phyloP scores from a whole-genome alignment of 1,140 invertebrate species.

The Ridgeia piscesae region DNA sequence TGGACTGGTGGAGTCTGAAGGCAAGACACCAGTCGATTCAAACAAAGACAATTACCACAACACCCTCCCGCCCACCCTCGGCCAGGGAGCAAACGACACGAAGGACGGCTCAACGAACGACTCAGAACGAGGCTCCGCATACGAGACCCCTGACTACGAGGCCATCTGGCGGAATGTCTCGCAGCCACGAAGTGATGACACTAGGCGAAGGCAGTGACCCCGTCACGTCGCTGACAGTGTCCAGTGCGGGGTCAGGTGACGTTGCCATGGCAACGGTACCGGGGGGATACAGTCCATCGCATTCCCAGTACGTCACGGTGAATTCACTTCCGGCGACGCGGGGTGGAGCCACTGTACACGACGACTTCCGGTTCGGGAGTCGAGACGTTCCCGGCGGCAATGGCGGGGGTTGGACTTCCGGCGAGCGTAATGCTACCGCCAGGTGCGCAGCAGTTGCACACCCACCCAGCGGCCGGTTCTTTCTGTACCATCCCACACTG shows the following conservation, averaged over 20 bases:
- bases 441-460: neutral
- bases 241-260: constrained; percentile 29
- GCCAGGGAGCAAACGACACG: neutral
- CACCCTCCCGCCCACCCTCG: constrained; percentile 61
- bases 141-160: constrained; percentile 35
- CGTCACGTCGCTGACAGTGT: constrained; percentile 39
- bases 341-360: constrained; percentile 28
- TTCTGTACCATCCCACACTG: constrained; percentile 29
- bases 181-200: neutral
- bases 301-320: neutral
- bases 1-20: constrained; percentile 86
- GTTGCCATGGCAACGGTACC: neutral
- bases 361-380: constrained; percentile 40
- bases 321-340: neutral
- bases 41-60: constrained; percentile 59
- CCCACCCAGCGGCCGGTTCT: constrained; percentile 27
- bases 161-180: constrained; percentile 33
- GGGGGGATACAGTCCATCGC: neutral
- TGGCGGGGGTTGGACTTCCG: constrained; percentile 31
- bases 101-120: constrained; percentile 31
- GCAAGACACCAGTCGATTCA: constrained; percentile 83
- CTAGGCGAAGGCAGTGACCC: neutral
- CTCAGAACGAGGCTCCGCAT: constrained; percentile 38
- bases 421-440: neutral
- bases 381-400: constrained; percentile 35